Evolutionary conservation across 2,888 invertebrate genomes (phyloP), one percentile per base, ranked within the genome.

Genomic region (Argyresthia goedartella): DNA sequence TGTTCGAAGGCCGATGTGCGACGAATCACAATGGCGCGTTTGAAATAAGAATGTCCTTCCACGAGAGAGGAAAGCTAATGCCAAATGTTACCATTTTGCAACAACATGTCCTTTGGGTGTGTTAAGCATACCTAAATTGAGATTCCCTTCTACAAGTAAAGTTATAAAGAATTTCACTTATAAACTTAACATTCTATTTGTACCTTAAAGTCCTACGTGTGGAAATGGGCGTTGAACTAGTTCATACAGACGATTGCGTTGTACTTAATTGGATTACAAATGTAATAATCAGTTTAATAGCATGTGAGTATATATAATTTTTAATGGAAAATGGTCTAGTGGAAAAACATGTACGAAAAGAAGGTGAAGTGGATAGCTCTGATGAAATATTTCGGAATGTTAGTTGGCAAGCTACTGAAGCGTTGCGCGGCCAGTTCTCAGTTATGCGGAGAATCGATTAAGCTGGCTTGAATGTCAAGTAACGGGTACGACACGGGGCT

Each of bases 21-120:
- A 52, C 54, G 76, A 77, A 69, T 71, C 53, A 55, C 57, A 65
- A 71, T 62, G 60, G 60, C 56, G 56, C 54, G 60, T 61, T 64
- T 64, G 61, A 63, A 67, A 62, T 60, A 59, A 60, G 63, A 68
- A 71, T 71, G 78, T 79, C 81, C 81, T 81, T 81, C 80, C 75
- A 71, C 63, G 56, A 64, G 63, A 63, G 64, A 69, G 61, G 74
- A 75, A 75, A 76, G 74, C 71, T 69, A 68, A 71, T 65, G 61
- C 59, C 59, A 64, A 70, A 66, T 66, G 65, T 81, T 25, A 6
- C 25, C 25, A 25, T 25, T 77, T 77, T 73, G 81, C 78, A 81
- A 81, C 69, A 49, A 41, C 39, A 41, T 49, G 42, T 25, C 14
- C 49, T 11, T 49, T 25, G 13, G n/a, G 71, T 73, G 76, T 65